phyloP scores from a whole-genome alignment of 2,797 vertebrate species.

The Perodicticus potto region DNA sequence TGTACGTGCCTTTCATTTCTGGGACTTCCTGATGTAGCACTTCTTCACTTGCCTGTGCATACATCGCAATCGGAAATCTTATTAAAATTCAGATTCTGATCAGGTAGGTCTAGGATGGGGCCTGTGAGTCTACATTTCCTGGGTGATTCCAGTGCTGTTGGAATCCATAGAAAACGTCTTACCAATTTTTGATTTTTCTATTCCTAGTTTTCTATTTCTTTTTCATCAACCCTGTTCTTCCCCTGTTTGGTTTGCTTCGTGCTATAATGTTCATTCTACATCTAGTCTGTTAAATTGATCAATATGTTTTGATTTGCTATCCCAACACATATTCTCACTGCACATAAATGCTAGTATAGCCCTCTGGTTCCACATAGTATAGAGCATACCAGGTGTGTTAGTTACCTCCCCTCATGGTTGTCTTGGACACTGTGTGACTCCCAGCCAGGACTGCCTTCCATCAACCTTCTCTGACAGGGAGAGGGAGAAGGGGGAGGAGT shows the following conservation, averaged over 20 bases:
- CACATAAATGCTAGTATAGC: background rate
- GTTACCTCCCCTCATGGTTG: background rate
- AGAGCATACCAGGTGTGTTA: background rate
- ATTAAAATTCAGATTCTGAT: background rate
- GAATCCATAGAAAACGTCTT: background rate
- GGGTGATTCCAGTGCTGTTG: background rate
- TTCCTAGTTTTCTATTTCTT: background rate
- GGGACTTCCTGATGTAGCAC: no score
- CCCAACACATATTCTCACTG: background rate
- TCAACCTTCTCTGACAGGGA: background rate
- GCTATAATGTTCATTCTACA: background rate
- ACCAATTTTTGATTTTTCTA: background rate
- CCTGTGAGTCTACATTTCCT: background rate
- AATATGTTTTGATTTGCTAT: background rate
- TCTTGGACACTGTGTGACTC: background rate
- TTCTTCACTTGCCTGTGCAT: background rate
- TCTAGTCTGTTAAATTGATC: background rate
- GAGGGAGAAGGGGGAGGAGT: background rate
- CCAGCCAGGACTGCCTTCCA: no score
- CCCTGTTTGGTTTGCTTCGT: background rate
- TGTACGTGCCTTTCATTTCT: background rate
- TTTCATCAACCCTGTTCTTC: background rate
- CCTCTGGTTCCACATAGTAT: background rate
- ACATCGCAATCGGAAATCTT: background rate
- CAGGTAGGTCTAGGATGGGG: background rate